Conservation (phyloP, 37 sponge, comb jelly and placozoan species). For the Bolinopsis microptera region DNA sequence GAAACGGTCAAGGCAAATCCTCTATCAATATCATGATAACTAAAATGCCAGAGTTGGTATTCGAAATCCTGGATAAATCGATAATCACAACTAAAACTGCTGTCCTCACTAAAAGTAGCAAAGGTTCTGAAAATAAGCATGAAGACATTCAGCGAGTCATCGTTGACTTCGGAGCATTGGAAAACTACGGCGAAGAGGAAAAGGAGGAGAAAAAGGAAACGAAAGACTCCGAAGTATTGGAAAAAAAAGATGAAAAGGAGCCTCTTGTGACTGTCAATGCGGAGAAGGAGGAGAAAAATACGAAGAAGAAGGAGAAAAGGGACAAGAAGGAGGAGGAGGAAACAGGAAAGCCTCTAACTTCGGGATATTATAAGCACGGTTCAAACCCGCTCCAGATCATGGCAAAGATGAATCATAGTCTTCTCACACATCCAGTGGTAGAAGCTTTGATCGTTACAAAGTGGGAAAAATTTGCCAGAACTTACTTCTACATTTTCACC, state of each 20-base stretch:
- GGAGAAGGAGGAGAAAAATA: no score
- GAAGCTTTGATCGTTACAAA: constrained; percentile 62
- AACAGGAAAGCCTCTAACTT: neutral
- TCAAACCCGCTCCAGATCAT: neutral
- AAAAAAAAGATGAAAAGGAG: no score
- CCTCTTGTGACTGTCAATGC: no score
- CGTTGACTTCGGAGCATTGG: neutral
- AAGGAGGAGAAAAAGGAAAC: no score
- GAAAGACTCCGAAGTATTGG: no score
- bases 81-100: neutral
- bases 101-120: neutral
- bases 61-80: constrained; percentile 4
- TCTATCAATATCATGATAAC: neutral
- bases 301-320: no score
- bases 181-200: neutral
- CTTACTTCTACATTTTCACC: constrained; percentile 55
- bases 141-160: neutral
- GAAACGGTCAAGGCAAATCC: neutral
- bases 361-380: neutral
- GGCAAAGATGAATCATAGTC: neutral
- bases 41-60: neutral
- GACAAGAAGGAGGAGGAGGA: neutral
- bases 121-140: neutral
- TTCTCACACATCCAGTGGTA: constrained; percentile 64
- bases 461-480: constrained; percentile 66